Base-by-base conservation (phyloP, 2,888 invertebrate species). In the Druceiella hillmani region DNA sequence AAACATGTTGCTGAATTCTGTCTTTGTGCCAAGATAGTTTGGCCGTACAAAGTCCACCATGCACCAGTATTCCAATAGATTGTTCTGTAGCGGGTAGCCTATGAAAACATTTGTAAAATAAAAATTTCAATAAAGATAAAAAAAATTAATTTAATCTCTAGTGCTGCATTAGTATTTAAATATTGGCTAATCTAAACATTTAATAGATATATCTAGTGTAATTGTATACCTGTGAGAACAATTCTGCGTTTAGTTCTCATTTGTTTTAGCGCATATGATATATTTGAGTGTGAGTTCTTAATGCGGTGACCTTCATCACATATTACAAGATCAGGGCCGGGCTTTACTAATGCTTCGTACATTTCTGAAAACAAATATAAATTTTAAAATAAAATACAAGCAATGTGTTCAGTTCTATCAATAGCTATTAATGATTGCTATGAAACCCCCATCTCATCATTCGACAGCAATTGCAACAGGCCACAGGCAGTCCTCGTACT, bases 31-130 rank as follows among this genome's bases (percentile, higher is more conserved):
- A 24, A 99, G 76, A 64, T 93, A 98, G 67, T 94, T 95, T 0
- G 99, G 99, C 13, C 98, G 77, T 1, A 98, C 97, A 64, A 98
- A 99, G 60, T 99, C 97, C 1, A 97, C 95, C 97, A 97, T 97
- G 58, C 97, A 97, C 94, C 94, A 95, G 61, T 95, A 95, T 58
- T 92, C 94, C 38, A 93, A 68, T 11, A 99, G 71, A 62, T 99
- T 99, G 62, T 99, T 99, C 66, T 99, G 99, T 7, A 99, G 71
- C 0, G 99, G 99, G 67, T 98, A 98, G 3, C 99, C 72, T 72
- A 50, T 24, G 28, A 44, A 39, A 41, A 33, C 36, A 24, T 20
- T 7, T 13, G 12, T 17, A 9, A 25, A 5, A 7, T 5, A 9
- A 34, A 5, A 6, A 12, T 13, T 14, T 3, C 13, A 11, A 7